Evolutionary conservation across 2,797 vertebrate genomes (phyloP), one percentile per base, ranked within the genome.

Genomic region (Erethizon dorsatum): DNA sequence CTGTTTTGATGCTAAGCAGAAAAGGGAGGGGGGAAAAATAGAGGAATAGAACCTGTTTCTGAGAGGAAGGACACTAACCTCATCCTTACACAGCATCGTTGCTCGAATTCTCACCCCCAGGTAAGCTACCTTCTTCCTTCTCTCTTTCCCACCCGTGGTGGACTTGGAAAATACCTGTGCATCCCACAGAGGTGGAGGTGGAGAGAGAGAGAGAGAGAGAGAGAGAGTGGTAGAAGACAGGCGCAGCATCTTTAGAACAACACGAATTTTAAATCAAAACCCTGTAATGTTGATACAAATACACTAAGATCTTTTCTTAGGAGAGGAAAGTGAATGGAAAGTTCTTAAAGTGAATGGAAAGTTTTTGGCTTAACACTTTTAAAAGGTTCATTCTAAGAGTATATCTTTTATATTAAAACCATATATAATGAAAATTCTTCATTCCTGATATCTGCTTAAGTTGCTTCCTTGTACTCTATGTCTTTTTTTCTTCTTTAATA

Each of bases 371-470:
- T 88, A 75, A 90, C 1, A 4, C 31, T 85, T 80, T 86, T 33
- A 77, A 91, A 88, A 71, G 52, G 20, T 52, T 63, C 26, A 47
- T 88, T 77, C 63, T 57, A 71, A 88, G 65, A 82, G 71, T n/a
- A 33, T 13, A 78, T n/a, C 22, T 59, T 77, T 22, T 57, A 37
- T 95, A 91, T 67, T 95, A 93, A 92, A 90, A 54, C 47, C 57
- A 57, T 90, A 80, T 75, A 69, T 24, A 92, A 95, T 80, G 22
- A 88, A 94, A 90, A 65, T 47, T 45, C 41, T 31, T 75, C 71
- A 52, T 47, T 89, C 20, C 10, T 80, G 63, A 90, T 88, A 77
- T 71, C 63, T 80, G 77, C 88, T 96, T 92, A 92, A 90, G 69
- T 95, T 67, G 61, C 50, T 90, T 80, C 82, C 63, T 86, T 89